A percentile compares a stretch with the other conserved stretches of the same genome.
These are phyloP conservation scores for Drosophila pruinosa DNA, from an alignment of 1,140 invertebrate genomes.

Conservation along the genomic window DNA sequence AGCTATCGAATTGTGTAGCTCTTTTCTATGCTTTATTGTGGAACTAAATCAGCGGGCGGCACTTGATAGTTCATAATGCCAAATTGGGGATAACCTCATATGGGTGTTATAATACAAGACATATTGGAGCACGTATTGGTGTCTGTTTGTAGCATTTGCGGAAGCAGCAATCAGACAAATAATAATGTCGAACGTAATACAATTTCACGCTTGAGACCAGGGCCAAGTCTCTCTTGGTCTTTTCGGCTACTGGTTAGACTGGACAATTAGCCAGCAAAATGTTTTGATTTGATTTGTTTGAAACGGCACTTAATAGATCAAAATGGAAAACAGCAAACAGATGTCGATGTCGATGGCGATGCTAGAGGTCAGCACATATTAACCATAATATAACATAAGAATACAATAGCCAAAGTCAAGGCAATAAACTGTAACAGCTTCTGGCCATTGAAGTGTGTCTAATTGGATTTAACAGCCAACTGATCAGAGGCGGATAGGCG, in stretches of 20 bases:
- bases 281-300: slow-evolving; percentile 56
- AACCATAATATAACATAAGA: slow-evolving; percentile 12
- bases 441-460: slow-evolving; percentile 29
- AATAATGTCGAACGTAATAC: slow-evolving; percentile 42
- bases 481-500: background rate
- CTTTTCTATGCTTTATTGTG: slow-evolving; percentile 2
- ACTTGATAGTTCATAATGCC: slow-evolving; percentile 54
- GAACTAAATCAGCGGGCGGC: slow-evolving; percentile 11
- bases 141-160: slow-evolving; percentile 35
- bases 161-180: slow-evolving; percentile 47
- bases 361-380: slow-evolving; percentile 42
- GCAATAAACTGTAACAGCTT: slow-evolving; percentile 50
- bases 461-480: slow-evolving; percentile 40
- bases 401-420: slow-evolving; percentile 54
- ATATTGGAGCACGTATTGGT: slow-evolving; percentile 42
- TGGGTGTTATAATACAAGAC: slow-evolving; percentile 45
- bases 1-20: background rate
- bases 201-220: slow-evolving; percentile 55
- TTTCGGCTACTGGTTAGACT: slow-evolving; percentile 43
- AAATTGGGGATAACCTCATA: slow-evolving; percentile 45
- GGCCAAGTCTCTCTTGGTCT: slow-evolving; percentile 37
- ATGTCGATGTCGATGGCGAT: background rate
- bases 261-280: slow-evolving; percentile 49
- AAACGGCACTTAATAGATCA: slow-evolving; percentile 44
- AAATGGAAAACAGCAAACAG: slow-evolving; percentile 19